These are phyloP conservation scores for Notiomystis cincta DNA, from an alignment of 2,113 vertebrate species.

Conservation along the genomic window DNA sequence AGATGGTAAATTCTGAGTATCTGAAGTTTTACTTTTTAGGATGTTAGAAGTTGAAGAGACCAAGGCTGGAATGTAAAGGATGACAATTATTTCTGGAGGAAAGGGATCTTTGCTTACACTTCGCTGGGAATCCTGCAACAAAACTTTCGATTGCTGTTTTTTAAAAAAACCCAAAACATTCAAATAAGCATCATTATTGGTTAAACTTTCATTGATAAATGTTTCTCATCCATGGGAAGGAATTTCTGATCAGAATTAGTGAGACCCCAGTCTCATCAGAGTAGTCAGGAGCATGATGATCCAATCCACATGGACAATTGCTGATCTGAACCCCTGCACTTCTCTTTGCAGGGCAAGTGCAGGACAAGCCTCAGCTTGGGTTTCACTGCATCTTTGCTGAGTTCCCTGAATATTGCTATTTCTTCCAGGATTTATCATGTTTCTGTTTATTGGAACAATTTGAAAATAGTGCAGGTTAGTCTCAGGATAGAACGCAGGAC, in stretches of 20 bases:
- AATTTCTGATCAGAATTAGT: background rate
- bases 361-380: background rate
- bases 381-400: background rate
- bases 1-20: background rate
- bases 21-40: background rate
- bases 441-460: background rate
- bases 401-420: background rate
- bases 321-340: background rate
- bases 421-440: background rate
- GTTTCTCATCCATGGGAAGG: background rate
- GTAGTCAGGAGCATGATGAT: background rate
- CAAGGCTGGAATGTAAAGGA: background rate
- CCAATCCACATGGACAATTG: background rate
- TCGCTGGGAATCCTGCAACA: background rate
- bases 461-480: background rate
- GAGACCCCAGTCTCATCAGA: background rate
- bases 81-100: background rate
- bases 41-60: background rate
- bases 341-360: rapidly evolving
- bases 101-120: background rate
- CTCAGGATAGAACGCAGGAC: background rate
- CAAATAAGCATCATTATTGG: background rate
- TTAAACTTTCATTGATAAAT: background rate
- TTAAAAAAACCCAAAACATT: background rate
- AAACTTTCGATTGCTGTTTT: background rate